Evolutionary conservation across 1,140 invertebrate genomes (phyloP).

Genomic region (Macrocentrus cingulum): DNA sequence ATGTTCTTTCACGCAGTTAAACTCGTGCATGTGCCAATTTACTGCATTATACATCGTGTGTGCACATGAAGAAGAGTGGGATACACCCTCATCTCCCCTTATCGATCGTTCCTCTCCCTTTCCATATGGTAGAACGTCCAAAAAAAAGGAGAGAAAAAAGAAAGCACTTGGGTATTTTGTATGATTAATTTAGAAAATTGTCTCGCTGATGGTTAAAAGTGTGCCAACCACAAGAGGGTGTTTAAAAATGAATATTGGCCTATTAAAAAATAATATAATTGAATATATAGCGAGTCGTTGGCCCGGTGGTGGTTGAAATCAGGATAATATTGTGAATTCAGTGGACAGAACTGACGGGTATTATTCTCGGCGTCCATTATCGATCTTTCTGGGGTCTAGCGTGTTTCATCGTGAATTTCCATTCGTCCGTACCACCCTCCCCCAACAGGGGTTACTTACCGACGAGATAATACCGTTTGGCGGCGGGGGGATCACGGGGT

Average conservation of each 20-base stretch:
- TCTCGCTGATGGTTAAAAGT: too few species aligned
- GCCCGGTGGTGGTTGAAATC: neutral
- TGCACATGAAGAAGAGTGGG: neutral
- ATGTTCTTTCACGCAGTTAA: conserved; percentile 2
- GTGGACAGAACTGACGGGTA: neutral
- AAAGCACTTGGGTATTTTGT: too few species aligned
- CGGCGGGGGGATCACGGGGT: conserved; percentile 11
- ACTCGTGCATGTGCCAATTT: neutral
- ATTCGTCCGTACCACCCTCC: conserved; percentile 23
- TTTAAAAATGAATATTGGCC: neutral
- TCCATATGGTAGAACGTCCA: neutral
- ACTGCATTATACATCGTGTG: neutral
- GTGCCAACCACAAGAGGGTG: too few species aligned
- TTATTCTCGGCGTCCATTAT: conserved; percentile 25
- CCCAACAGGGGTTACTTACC: conserved; percentile 24
- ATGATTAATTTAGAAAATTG: too few species aligned
- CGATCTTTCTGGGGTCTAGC: conserved; percentile 25
- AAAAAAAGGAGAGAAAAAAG: neutral
- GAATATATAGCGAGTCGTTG: neutral
- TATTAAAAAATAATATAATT: neutral
- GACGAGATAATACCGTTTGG: conserved; percentile 22
- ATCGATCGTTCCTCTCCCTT: conserved; percentile 11
- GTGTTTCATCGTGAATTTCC: conserved; percentile 37
- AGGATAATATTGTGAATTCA: conserved; percentile 2
- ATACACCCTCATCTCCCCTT: neutral